A percentile compares a stretch with the other conserved stretches of the same genome.
These are phyloP conservation scores for Alosa alosa DNA, from an alignment of 2,113 vertebrate genomes.

Conservation along the genomic window DNA sequence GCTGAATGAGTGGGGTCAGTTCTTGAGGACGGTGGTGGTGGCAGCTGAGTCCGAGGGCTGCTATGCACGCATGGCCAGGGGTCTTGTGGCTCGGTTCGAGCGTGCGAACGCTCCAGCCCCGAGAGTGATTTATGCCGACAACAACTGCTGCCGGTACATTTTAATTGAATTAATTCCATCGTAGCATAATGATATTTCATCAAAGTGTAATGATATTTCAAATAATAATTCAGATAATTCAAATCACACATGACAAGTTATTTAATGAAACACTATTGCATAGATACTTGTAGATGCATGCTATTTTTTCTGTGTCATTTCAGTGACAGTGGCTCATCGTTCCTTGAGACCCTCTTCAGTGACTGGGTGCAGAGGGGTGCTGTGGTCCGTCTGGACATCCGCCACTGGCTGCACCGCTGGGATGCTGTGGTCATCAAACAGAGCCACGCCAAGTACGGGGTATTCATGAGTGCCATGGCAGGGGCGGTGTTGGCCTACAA, in stretches of 20 bases:
- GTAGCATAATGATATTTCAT: too few relatives aligned
- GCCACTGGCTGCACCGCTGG: slow-evolving; percentile 25
- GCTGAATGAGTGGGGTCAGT: background rate
- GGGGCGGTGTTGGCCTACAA: too few relatives aligned
- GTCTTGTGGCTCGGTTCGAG: background rate
- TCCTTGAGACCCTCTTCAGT: background rate
- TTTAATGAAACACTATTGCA: too few relatives aligned
- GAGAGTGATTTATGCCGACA: background rate
- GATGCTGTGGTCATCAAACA: background rate
- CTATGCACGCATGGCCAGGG: background rate
- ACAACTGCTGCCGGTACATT: background rate
- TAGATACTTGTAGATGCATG: too few relatives aligned
- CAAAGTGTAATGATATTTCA: too few relatives aligned
- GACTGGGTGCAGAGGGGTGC: slow-evolving; percentile 5
- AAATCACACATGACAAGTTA: too few relatives aligned
- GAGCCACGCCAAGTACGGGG: too few relatives aligned
- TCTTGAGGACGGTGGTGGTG: background rate
- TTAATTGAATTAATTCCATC: too few relatives aligned
- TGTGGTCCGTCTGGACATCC: background rate
- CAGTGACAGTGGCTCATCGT: slow-evolving; percentile 17
- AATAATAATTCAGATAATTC: too few relatives aligned
- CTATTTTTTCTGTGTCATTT: too few relatives aligned
- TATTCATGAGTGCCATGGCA: too few relatives aligned
- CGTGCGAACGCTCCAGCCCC: background rate
- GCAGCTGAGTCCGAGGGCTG: background rate